Evolutionary conservation across 2,113 vertebrate species (phyloP).

Genomic region (Eudyptes chrysolophus): DNA sequence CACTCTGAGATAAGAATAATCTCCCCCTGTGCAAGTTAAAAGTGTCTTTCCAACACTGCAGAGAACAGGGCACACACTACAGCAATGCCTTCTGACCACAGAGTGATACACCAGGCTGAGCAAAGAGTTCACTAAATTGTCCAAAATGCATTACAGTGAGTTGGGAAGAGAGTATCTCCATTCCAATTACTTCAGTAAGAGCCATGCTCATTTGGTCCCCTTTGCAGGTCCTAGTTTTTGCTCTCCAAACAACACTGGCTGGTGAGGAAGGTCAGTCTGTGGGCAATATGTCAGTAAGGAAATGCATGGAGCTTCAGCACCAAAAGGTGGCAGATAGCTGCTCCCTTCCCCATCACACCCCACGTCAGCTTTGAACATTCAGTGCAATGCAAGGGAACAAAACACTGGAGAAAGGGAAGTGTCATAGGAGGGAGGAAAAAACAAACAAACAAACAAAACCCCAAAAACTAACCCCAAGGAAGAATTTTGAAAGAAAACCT

Average conservation of each 20-base stretch:
- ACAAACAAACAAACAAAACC: neutral
- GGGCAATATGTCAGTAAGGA: neutral
- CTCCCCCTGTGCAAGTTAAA: neutral
- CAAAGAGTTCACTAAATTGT: neutral
- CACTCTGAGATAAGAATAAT: conserved; percentile 8
- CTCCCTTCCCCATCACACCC: neutral
- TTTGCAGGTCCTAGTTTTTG: neutral
- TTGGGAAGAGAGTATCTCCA: neutral
- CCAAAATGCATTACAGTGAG: neutral
- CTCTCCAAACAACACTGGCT: neutral
- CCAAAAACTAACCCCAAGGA: neutral
- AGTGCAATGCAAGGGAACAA: neutral
- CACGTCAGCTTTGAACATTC: neutral
- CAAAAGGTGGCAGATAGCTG: neutral
- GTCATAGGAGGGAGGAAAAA: neutral
- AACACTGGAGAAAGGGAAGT: neutral
- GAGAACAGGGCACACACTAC: neutral
- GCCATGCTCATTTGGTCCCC: neutral
- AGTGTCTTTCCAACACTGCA: neutral
- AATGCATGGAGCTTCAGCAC: neutral
- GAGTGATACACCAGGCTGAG: neutral
- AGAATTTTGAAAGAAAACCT: neutral
- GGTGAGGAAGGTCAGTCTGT: neutral
- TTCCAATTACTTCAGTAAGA: neutral
- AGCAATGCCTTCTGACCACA: neutral